Evolutionary conservation across 2,888 invertebrate species (phyloP).

Genomic region (Drosophila histrio): DNA sequence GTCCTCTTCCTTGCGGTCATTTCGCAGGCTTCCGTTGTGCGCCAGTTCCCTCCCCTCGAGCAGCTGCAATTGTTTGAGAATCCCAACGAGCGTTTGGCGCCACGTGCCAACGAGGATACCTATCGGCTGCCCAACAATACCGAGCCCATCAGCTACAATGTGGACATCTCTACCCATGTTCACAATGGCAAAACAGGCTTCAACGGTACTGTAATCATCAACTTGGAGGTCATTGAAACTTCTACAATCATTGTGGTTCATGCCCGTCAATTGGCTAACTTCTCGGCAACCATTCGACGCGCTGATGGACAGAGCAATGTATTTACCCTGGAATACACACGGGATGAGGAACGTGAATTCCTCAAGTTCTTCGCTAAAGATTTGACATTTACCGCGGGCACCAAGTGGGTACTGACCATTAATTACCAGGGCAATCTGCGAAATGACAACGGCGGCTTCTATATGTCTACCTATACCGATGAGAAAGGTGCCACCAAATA

Average conservation of each 20-base stretch:
- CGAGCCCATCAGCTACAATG: conserved; percentile 85
- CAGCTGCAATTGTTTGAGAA: conserved; percentile 42
- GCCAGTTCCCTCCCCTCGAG: conserved; percentile 58
- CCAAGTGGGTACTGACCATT: conserved; percentile 85
- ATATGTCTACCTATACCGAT: conserved; percentile 85
- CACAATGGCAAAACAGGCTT: conserved; percentile 69
- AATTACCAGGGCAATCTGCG: conserved; percentile 86
- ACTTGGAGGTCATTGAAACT: conserved; percentile 47
- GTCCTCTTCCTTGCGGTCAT: conserved; percentile 43
- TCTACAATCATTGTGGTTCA: conserved; percentile 73
- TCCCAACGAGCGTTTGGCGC: conserved; percentile 43
- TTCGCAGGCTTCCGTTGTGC: conserved; percentile 55
- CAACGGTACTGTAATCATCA: conserved; percentile 70
- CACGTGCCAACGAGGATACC: conserved; percentile 50
- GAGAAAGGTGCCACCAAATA: conserved; percentile 65
- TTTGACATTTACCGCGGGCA: conserved; percentile 61
- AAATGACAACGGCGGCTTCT: conserved; percentile 88
- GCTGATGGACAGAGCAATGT: neutral
- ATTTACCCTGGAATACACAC: neutral
- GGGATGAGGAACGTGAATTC: conserved; percentile 71
- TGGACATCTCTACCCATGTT: conserved; percentile 74
- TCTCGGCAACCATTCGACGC: conserved; percentile 51
- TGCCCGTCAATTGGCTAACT: conserved; percentile 58
- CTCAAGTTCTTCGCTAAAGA: conserved; percentile 55
- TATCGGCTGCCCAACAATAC: conserved; percentile 86